These are phyloP conservation scores for Danionella cerebrum DNA, from an alignment of 2,113 vertebrate genomes.

Conservation along the genomic window DNA sequence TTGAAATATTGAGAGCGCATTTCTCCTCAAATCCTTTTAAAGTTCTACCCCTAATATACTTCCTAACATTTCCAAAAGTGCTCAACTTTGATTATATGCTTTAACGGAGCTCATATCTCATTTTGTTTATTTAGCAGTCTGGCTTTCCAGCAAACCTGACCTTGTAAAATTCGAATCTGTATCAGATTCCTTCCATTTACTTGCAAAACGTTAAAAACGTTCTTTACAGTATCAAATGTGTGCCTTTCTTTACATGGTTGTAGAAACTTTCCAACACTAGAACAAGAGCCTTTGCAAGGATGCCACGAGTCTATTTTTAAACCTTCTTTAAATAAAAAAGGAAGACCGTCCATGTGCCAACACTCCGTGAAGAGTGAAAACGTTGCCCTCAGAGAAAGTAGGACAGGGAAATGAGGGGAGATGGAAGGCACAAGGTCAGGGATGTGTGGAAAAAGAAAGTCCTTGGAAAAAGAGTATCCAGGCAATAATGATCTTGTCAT, in stretches of 20 bases:
- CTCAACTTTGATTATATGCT: neutral
- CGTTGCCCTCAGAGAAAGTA: constrained; percentile 21
- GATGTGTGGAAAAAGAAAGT: neutral
- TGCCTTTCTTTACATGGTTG: neutral
- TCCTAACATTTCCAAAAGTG: too few relatives aligned
- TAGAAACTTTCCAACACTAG: neutral
- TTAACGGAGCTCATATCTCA: too few relatives aligned
- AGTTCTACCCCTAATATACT: too few relatives aligned
- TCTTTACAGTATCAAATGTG: too few relatives aligned
- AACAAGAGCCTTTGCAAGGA: constrained; percentile 5
- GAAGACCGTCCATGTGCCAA: constrained; percentile 6
- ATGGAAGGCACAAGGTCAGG: neutral
- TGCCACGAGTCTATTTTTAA: constrained; percentile 28
- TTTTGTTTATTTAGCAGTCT: too few relatives aligned
- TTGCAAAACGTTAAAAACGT: too few relatives aligned
- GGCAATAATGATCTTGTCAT: neutral
- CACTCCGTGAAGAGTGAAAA: neutral
- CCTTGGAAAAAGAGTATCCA: constrained; percentile 3
- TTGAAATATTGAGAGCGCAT: neutral
- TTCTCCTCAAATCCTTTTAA: neutral
- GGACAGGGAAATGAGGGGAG: neutral
- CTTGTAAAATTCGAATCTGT: neutral
- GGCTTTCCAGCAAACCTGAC: neutral
- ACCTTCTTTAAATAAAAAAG: constrained; percentile 17
- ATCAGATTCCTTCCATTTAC: neutral